These are phyloP conservation scores for Cisticola juncidis DNA, from an alignment of 2,113 vertebrate genomes.

Conservation along the genomic window DNA sequence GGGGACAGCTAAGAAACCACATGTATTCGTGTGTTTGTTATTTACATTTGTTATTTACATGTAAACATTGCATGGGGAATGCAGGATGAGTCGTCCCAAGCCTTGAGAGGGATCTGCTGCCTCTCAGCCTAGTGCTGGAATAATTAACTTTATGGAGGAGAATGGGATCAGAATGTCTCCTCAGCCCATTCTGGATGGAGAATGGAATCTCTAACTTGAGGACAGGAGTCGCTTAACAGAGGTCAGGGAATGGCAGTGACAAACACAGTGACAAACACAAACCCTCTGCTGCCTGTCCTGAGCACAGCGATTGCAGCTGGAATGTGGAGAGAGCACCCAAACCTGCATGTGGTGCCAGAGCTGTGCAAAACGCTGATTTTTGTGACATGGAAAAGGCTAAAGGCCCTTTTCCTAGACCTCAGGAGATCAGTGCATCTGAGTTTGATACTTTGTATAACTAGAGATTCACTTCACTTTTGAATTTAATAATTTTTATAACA, in stretches of 20 bases:
- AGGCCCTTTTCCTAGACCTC: neutral
- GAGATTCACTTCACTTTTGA: neutral
- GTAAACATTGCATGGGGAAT: neutral
- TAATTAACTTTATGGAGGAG: neutral
- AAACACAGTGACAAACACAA: neutral
- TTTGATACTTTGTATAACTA: neutral
- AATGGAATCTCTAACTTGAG: neutral
- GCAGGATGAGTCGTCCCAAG: neutral
- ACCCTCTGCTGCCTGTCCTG: neutral
- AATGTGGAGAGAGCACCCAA: neutral
- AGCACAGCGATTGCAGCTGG: neutral
- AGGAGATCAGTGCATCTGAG: neutral
- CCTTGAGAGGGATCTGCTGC: neutral
- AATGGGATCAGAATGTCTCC: fast-evolving
- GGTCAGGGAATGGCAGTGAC: neutral
- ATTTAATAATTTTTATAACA: neutral
- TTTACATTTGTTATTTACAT: neutral
- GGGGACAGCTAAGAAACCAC: neutral
- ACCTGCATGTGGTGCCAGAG: neutral
- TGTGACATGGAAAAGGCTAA: neutral
- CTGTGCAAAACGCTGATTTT: neutral
- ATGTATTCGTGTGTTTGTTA: neutral
- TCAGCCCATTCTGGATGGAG: neutral
- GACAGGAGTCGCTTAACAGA: neutral
- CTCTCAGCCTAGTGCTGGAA: neutral